Evolutionary conservation across 2,888 invertebrate genomes (phyloP), one percentile per base, ranked within the genome.

Genomic region (Cancer borealis): DNA sequence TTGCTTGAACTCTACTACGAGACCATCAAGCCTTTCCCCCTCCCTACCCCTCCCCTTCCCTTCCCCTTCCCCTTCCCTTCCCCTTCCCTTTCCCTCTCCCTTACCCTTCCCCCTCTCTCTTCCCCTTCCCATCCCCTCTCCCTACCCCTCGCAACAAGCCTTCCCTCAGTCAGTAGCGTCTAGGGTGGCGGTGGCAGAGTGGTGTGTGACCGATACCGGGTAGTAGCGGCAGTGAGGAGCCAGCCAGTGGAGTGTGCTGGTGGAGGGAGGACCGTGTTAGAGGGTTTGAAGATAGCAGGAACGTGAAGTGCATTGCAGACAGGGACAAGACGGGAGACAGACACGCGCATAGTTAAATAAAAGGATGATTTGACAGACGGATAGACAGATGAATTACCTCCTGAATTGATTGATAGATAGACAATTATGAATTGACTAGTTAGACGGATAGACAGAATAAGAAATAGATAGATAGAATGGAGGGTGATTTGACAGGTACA

Each of bases 381-480:
- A 49, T 49, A 49, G 49, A 49, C 49, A 49, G 49, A 49, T 49
- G 54, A 54, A 54, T 54, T 0, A 14, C 14, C 14, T 12, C 3
- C 54, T 17, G 14, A 2, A 14, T 54, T 54, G n/a, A 66, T n/a
- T n/a, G 66, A 66, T 66, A n/a, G 66, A 66, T 21, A 88, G 47
- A 88, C 8, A 30, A 6, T 3, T 6, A 79, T 79, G 10, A 10
- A 30, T 21, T 66, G 66, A 66, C 66, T 0, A 0, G 12, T 2
- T n/a, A 88, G 46, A 88, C 88, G 46, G 21, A 46, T 46, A 88
- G 21, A 88, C 88, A 46, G 46, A 88, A 30, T 87, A 87, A 84
- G n/a, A 46, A 21, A 88, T 26, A 88, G 46, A 46, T 14, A 88
- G 17, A 88, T 46, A 45, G 45, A 73, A 0, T 5, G 73, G n/a